These are phyloP conservation scores for Bradysia coprophila DNA, from an alignment of 1,140 invertebrate genomes.

Conservation along the genomic window DNA sequence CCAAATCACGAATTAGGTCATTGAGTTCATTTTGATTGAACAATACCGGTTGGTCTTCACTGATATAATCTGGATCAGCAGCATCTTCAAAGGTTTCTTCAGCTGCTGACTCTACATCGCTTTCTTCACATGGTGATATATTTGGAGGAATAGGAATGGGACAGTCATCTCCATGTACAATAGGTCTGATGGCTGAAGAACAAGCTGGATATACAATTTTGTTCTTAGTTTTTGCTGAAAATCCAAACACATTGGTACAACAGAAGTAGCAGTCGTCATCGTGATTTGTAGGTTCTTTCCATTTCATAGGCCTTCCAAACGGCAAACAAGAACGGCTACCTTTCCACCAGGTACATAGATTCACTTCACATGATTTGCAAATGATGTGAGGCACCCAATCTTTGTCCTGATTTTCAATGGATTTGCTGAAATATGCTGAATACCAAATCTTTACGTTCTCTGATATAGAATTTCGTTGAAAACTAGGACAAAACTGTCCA, in stretches of 20 bases:
- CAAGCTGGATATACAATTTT: neutral
- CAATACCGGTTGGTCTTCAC: no score
- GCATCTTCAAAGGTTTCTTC: no score
- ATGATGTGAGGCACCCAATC: neutral
- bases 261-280: neutral
- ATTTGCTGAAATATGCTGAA: neutral
- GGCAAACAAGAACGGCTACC: neutral
- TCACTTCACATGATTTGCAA: neutral
- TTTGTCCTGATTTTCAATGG: neutral
- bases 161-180: neutral
- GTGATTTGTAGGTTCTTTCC: neutral
- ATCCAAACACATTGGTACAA: neutral
- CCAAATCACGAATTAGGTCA: slow-evolving; percentile 13
- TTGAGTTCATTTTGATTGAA: slow-evolving; percentile 13
- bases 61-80: no score
- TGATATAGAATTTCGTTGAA: neutral
- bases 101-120: no score
- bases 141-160: neutral
- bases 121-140: no score
- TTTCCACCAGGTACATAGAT: neutral
- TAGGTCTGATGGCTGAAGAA: neutral
- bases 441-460: neutral
- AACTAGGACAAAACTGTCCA: neutral
- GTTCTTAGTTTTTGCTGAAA: neutral
- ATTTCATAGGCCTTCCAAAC: neutral